These are phyloP conservation scores for Bhutanitis thaidina DNA, from an alignment of 2,888 invertebrate genomes.

Conservation along the genomic window DNA sequence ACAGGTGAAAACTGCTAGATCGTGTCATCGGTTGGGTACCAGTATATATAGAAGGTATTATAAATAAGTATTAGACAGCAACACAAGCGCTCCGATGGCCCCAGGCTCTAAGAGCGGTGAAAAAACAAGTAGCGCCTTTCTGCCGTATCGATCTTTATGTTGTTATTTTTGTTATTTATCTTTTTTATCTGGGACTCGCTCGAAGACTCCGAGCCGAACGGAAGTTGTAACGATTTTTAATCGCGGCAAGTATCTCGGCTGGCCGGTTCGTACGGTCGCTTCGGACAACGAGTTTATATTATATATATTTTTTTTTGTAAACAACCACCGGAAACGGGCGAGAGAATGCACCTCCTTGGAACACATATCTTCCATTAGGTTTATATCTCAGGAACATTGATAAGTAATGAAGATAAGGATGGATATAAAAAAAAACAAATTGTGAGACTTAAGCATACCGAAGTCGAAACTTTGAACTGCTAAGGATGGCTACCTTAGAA, in stretches of 20 bases:
- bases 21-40: conserved; percentile 3
- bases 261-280: conserved; percentile 59
- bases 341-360: conserved; percentile 63
- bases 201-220: conserved; percentile 66
- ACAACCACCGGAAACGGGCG: conserved; percentile 74
- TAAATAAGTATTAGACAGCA: conserved; percentile 33
- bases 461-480: neutral
- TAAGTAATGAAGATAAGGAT: conserved; percentile 58
- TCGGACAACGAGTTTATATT: conserved; percentile 63
- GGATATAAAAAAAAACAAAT: conserved; percentile 28
- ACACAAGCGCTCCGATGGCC: conserved; percentile 42
- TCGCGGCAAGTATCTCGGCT: conserved; percentile 72
- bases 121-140: conserved; percentile 77
- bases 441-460: neutral
- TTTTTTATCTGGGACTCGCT: conserved; percentile 72
- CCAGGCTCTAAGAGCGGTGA: conserved; percentile 51
- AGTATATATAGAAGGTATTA: conserved; percentile 23
- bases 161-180: conserved; percentile 75
- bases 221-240: conserved; percentile 80
- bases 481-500: too few species aligned
- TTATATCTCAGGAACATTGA: conserved; percentile 63
- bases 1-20: conserved; percentile 3
- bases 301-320: conserved; percentile 64
- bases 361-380: conserved; percentile 76
- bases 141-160: conserved; percentile 75